Conservation (phyloP, 1,140 invertebrate species). For the Megalonaias nervosa region DNA sequence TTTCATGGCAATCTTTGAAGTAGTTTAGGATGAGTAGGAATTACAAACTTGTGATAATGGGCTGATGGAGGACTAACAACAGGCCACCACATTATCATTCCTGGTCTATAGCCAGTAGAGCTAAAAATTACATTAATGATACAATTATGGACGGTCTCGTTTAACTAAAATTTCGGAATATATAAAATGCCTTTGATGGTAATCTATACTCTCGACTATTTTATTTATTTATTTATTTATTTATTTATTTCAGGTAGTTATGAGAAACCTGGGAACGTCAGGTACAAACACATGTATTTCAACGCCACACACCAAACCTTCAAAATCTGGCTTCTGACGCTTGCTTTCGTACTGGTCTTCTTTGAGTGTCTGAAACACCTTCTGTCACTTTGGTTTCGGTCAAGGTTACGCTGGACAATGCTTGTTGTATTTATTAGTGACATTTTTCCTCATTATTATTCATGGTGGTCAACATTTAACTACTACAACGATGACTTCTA, state of each 20-base stretch:
- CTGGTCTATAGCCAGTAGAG: too few relatives aligned
- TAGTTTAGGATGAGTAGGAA: too few relatives aligned
- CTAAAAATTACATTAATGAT: too few relatives aligned
- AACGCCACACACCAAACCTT: slow-evolving; percentile 81
- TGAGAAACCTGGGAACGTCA: slow-evolving; percentile 72
- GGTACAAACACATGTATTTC: slow-evolving; percentile 86
- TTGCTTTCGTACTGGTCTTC: slow-evolving; percentile 77
- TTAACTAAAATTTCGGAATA: too few relatives aligned
- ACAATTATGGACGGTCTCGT: too few relatives aligned
- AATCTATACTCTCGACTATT: neutral
- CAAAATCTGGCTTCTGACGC: slow-evolving; percentile 83
- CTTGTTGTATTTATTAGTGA: slow-evolving; percentile 78
- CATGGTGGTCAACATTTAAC: slow-evolving; percentile 86
- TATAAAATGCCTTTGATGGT: too few relatives aligned
- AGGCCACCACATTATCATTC: too few relatives aligned
- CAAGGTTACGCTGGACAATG: slow-evolving; percentile 79
- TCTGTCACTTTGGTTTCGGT: slow-evolving; percentile 72
- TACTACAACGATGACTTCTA: slow-evolving; percentile 88
- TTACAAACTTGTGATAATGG: too few relatives aligned
- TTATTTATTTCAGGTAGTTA: slow-evolving; percentile 76
- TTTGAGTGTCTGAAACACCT: slow-evolving; percentile 81
- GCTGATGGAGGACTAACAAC: too few relatives aligned
- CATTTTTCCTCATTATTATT: slow-evolving; percentile 85
- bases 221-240: too few relatives aligned
- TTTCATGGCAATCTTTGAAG: too few relatives aligned